phyloP scores from a whole-genome alignment of 2,888 invertebrate genomes.

The Temnothorax ravouxi region DNA sequence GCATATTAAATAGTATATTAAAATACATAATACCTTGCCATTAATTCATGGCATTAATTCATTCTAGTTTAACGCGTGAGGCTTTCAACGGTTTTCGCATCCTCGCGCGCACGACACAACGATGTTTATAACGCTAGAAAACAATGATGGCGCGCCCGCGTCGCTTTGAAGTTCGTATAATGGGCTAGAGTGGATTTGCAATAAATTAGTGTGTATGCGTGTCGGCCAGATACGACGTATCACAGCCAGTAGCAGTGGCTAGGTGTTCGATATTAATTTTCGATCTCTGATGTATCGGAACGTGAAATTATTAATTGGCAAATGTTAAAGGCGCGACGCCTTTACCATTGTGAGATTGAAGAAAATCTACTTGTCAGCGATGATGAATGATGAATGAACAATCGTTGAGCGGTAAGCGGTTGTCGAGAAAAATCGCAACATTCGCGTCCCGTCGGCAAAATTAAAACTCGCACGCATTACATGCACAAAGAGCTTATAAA shows the following conservation, averaged over 20 bases:
- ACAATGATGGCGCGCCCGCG: slow-evolving; percentile 58
- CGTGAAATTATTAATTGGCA: slow-evolving; percentile 71
- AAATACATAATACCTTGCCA: slow-evolving; percentile 16
- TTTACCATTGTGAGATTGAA: slow-evolving; percentile 39
- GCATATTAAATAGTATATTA: slow-evolving; percentile 6
- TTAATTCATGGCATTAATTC: slow-evolving; percentile 51
- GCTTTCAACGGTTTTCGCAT: slow-evolving; percentile 51
- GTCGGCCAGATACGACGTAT: slow-evolving; percentile 54
- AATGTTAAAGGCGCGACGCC: slow-evolving; percentile 62
- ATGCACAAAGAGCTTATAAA: slow-evolving; percentile 71
- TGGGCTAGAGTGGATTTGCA: slow-evolving; percentile 59
- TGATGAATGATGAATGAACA: slow-evolving; percentile 21
- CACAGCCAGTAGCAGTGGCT: slow-evolving; percentile 1
- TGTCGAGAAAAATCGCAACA: slow-evolving; percentile 59
- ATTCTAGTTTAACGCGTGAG: slow-evolving; percentile 50
- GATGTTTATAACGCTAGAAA: slow-evolving; percentile 49
- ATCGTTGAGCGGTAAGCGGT: slow-evolving; percentile 25
- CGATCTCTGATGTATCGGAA: slow-evolving; percentile 50
- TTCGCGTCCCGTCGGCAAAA: slow-evolving; percentile 66
- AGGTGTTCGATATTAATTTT: slow-evolving; percentile 65
- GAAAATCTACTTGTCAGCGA: slow-evolving; percentile 7
- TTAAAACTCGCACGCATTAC: slow-evolving; percentile 70
- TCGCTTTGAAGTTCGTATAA: slow-evolving; percentile 65
- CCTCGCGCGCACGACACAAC: slow-evolving; percentile 39
- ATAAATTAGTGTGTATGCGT: slow-evolving; percentile 69